Conservation (phyloP, 2,888 invertebrate species). For the Allygus modestus region DNA sequence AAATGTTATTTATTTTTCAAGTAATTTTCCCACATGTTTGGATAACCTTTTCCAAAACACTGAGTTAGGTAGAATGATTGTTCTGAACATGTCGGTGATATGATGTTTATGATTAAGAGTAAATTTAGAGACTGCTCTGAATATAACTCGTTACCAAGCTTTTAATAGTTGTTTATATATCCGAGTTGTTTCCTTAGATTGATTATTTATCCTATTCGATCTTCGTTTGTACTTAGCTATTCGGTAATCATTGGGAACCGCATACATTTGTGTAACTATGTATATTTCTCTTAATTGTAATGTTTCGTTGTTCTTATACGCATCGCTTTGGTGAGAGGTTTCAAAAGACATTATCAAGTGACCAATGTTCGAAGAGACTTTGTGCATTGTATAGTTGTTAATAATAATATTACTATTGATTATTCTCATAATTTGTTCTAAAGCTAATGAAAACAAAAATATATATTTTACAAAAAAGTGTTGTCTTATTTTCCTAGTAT, state of each 20-base stretch:
- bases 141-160: conserved; percentile 27
- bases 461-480: conserved; percentile 51
- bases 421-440: conserved; percentile 60
- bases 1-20: neutral
- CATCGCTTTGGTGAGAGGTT: conserved; percentile 47
- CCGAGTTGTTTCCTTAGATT: conserved; percentile 36
- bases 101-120: conserved; percentile 26
- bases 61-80: neutral
- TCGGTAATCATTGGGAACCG: neutral
- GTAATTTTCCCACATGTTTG: neutral
- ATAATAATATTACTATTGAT: conserved; percentile 57
- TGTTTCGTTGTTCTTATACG: conserved; percentile 48
- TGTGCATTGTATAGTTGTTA: conserved; percentile 60
- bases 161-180: conserved; percentile 50
- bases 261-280: conserved; percentile 54
- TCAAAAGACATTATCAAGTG: conserved; percentile 44
- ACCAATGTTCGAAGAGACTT: conserved; percentile 57
- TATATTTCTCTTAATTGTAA: conserved; percentile 56
- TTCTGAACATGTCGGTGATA: conserved; percentile 20
- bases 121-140: conserved; percentile 34
- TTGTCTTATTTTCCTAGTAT: neutral
- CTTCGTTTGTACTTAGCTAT: conserved; percentile 42
- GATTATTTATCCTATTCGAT: conserved; percentile 14
- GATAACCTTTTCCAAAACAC: neutral
- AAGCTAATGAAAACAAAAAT: conserved; percentile 58